These are phyloP conservation scores for Nomia melanderi DNA, from an alignment of 1,140 invertebrate species.

Conservation along the genomic window DNA sequence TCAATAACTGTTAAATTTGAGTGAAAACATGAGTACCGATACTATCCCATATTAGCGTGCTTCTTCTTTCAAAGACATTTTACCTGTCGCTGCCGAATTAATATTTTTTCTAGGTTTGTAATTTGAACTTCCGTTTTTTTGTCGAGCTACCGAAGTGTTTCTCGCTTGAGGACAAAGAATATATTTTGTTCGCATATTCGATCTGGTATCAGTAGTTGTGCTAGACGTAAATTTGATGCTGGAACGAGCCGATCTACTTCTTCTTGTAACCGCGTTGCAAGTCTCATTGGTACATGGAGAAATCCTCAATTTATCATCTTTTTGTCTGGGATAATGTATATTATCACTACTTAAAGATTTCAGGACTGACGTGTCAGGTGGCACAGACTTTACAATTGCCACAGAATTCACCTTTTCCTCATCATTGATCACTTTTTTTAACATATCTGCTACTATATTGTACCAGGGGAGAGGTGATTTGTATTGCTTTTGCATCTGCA, in stretches of 20 bases:
- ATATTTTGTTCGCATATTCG: neutral
- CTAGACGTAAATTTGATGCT: neutral
- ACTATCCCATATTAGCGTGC: too few relatives aligned
- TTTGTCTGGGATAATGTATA: neutral
- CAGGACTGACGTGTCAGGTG: neutral
- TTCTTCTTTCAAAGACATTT: neutral
- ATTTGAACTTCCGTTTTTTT: neutral
- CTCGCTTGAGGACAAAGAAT: slow-evolving; percentile 4
- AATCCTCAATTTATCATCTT: neutral
- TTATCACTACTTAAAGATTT: slow-evolving; percentile 28
- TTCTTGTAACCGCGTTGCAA: neutral
- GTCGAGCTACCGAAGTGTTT: neutral
- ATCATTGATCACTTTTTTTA: slow-evolving; percentile 59
- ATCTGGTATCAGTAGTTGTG: neutral
- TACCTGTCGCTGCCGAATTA: slow-evolving; percentile 18
- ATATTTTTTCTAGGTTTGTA: slow-evolving; percentile 9
- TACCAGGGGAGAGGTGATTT: slow-evolving; percentile 65
- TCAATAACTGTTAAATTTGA: neutral
- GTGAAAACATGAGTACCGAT: too few relatives aligned
- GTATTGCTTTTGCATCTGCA: slow-evolving; percentile 55
- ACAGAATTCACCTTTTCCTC: slow-evolving; percentile 13
- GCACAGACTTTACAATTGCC: neutral
- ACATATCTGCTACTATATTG: slow-evolving; percentile 64
- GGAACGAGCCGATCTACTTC: neutral
- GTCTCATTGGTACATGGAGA: neutral